These are phyloP conservation scores for Macquaria australasica DNA, from an alignment of 2,113 vertebrate species.

Conservation along the genomic window DNA sequence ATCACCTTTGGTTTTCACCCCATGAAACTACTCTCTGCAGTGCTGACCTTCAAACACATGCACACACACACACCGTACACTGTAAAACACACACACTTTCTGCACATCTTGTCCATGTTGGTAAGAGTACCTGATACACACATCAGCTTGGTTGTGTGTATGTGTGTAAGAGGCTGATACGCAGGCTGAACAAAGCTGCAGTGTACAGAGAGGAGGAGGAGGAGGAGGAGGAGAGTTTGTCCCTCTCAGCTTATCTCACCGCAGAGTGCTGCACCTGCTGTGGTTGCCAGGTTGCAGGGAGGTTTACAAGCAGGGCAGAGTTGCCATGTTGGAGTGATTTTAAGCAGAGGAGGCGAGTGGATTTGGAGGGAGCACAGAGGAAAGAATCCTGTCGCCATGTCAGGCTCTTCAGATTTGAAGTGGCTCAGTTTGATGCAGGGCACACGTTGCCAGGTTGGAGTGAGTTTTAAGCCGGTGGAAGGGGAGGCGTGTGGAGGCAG, in stretches of 20 bases:
- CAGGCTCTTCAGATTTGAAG: constrained; percentile 41
- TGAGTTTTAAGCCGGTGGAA: neutral
- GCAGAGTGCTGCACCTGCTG: constrained; percentile 49
- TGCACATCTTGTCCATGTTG: neutral
- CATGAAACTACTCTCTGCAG: neutral
- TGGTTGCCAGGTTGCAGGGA: constrained; percentile 58
- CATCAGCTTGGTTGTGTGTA: neutral
- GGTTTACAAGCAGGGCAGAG: constrained; percentile 26
- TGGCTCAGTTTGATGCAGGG: constrained; percentile 10
- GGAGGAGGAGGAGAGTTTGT: constrained; percentile 28
- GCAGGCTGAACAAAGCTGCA: constrained; percentile 39
- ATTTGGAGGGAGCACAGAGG: constrained; percentile 46
- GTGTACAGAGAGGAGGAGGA: constrained; percentile 8
- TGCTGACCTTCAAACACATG: constrained; percentile 2
- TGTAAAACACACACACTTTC: neutral
- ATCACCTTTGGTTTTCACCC: neutral
- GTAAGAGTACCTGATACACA: neutral
- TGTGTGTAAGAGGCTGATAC: neutral
- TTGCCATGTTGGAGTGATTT: constrained; percentile 54
- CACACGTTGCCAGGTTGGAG: constrained; percentile 41
- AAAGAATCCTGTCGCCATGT: constrained; percentile 13
- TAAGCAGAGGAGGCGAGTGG: constrained; percentile 49
- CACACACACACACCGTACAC: too few species aligned
- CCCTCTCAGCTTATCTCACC: constrained; percentile 54
- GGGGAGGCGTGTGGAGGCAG: constrained; percentile 25